Percentiles rank a stretch among this genome's conserved stretches.
Conservation (phyloP, 2,113 vertebrate species). For the Pedionomus torquatus region DNA sequence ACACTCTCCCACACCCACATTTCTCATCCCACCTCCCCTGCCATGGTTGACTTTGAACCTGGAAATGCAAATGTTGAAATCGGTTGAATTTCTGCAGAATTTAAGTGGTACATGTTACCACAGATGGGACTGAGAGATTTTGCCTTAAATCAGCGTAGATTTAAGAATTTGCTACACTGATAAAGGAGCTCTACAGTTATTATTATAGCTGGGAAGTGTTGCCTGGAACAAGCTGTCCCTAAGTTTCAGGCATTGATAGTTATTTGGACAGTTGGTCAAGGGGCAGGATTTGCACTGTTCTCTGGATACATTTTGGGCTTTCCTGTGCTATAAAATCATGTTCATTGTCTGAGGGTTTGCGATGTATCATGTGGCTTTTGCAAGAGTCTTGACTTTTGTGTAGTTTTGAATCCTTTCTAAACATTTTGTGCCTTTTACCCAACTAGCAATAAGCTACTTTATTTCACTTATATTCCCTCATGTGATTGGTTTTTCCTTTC, state of each 20-base stretch:
- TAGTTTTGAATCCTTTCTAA: neutral
- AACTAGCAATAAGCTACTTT: neutral
- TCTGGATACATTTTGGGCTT: neutral
- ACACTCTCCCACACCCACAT: neutral
- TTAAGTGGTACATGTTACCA: neutral
- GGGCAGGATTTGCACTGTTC: neutral
- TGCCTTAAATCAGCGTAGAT: neutral
- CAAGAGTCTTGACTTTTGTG: neutral
- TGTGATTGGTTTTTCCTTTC: neutral
- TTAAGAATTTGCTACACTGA: neutral
- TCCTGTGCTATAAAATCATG: neutral
- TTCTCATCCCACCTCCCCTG: neutral
- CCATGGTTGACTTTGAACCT: neutral
- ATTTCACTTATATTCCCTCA: neutral
- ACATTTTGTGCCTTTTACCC: neutral
- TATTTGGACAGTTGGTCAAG: neutral
- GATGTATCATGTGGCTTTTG: neutral
- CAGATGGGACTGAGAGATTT: neutral
- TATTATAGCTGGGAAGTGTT: neutral
- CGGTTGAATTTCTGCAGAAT: neutral
- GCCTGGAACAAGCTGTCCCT: neutral
- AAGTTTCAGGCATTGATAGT: neutral
- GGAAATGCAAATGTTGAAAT: neutral
- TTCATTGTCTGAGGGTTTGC: neutral
- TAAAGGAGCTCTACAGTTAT: neutral